Base-by-base conservation (phyloP, 2,888 invertebrate genomes). In the Barypeithes pellucidus region DNA sequence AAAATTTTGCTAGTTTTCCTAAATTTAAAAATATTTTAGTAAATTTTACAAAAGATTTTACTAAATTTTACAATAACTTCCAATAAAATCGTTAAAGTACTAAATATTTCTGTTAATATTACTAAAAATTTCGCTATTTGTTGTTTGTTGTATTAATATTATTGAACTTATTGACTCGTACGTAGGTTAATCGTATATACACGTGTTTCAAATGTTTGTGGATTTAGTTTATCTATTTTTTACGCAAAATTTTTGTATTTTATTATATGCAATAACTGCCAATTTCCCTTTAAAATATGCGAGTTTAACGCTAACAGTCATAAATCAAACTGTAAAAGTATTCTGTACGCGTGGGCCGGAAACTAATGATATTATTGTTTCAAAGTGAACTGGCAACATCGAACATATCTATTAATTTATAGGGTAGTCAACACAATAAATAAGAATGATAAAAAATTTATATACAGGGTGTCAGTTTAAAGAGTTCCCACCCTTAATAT, bases 311-410 rank as follows among this genome's bases (percentile, higher is more conserved):
- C 57, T 72, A 72, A 66, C 65, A 29, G 60, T 61, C 29, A 61
- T 73, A 73, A 73, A 73, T 70, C 73, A 73, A 61, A 67, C 62
- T 39, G 71, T 50, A 62, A 70, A 66, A 66, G 65, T 69, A 73
- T 73, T 65, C 73, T 7, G n/a, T 52, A 60, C 67, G 74, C 71
- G 74, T 75, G 61, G 74, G 74, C 63, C 43, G 67, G 71, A 73
- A 69, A 69, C 66, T 66, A 73, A 75, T 71, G 54, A 71, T 63
- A 62, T 73, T 75, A 75, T 75, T 75, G 71, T 70, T 71, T 65
- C 50, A 33, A 60, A 73, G 65, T 39, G 68, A 69, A 61, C 71
- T 60, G 61, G 71, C 45, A 67, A 70, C 74, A 54, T 60, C 45
- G 36, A 52, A 66, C 61, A 24, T 47, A n/a, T n/a, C n/a, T n/a